Evolutionary conservation across 92 coral and sea anemone genomes (phyloP).

Genomic region (Actinernus sp.): DNA sequence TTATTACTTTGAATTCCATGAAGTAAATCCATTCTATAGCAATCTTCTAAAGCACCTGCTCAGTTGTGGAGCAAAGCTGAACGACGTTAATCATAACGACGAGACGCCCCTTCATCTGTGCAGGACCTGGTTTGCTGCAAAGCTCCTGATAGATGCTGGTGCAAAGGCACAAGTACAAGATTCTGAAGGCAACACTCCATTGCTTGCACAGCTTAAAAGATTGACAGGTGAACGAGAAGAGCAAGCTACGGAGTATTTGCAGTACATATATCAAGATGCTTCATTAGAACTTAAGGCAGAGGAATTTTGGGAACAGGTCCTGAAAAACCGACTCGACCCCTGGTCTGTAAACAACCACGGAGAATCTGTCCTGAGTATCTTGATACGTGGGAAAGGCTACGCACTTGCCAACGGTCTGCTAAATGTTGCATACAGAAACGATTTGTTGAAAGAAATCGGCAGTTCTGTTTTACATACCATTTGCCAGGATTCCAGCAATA

Average conservation of each 20-base stretch:
- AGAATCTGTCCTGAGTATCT: slow-evolving; percentile 10
- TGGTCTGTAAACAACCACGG: slow-evolving; percentile 8
- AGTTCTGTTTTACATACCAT: not conserved
- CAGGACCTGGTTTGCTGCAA: slow-evolving; percentile 37
- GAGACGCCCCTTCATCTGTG: slow-evolving; percentile 35
- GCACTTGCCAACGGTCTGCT: slow-evolving; percentile 20
- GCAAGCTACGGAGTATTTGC: too few species aligned
- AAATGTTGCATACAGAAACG: slow-evolving; percentile 1
- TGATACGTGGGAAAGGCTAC: slow-evolving; percentile 5
- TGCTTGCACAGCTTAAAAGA: not conserved
- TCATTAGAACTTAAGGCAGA: too few species aligned
- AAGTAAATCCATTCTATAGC: not conserved
- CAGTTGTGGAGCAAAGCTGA: slow-evolving; percentile 14
- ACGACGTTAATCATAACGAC: not conserved
- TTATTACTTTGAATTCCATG: not conserved
- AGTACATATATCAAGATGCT: too few species aligned
- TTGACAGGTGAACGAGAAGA: not conserved
- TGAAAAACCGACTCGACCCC: slow-evolving; percentile 2
- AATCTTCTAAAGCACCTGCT: not conserved
- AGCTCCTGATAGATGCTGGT: slow-evolving; percentile 40
- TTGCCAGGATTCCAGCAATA: slow-evolving; percentile 1
- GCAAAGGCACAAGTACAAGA: slow-evolving; percentile 37
- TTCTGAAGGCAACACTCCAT: slow-evolving; percentile 4
- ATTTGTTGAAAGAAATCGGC: not conserved
- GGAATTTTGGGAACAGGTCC: not conserved